A percentile compares a stretch with the other conserved stretches of the same genome.
Evolutionary conservation across 2,113 vertebrate genomes (phyloP).

Genomic region (Epinephelus fuscoguttatus): DNA sequence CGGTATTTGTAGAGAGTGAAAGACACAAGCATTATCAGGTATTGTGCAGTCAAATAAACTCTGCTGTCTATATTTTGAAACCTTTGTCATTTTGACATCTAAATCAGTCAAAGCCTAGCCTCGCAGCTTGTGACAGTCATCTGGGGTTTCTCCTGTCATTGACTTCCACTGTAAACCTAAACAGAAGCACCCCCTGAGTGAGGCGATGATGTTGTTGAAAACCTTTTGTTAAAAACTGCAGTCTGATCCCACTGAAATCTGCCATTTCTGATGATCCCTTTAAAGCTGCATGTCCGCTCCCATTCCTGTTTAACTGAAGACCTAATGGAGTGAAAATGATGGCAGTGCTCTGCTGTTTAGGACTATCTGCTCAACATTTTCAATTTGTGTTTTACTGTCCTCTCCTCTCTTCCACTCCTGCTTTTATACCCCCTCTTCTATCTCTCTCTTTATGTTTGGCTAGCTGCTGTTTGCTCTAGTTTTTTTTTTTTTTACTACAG

Average conservation of each 20-base stretch:
- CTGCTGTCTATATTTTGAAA: not conserved
- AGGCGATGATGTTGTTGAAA: not conserved
- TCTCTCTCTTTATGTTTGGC: constrained; percentile 1
- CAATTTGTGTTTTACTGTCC: constrained; percentile 54
- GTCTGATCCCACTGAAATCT: constrained; percentile 6
- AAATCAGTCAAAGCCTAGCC: not conserved
- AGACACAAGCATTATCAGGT: not conserved
- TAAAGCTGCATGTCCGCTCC: constrained; percentile 15
- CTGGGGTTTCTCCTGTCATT: not conserved
- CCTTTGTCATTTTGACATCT: not conserved
- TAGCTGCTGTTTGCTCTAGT: constrained; percentile 22
- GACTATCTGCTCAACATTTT: constrained; percentile 39
- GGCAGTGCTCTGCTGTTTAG: constrained; percentile 17
- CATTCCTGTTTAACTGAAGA: constrained; percentile 43
- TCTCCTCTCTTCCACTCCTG: not conserved
- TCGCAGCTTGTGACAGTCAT: not conserved
- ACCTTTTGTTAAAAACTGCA: constrained; percentile 6
- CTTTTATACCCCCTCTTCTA: constrained; percentile 1
- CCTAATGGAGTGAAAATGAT: constrained; percentile 65
- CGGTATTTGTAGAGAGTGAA: not conserved
- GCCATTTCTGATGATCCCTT: constrained; percentile 17
- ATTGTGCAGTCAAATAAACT: not conserved
- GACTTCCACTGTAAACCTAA: not conserved
- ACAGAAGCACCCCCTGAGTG: not conserved
- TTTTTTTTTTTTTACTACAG: not conserved